phyloP scores from a whole-genome alignment of 2,888 invertebrate species.

The Tanypteryx hageni region DNA sequence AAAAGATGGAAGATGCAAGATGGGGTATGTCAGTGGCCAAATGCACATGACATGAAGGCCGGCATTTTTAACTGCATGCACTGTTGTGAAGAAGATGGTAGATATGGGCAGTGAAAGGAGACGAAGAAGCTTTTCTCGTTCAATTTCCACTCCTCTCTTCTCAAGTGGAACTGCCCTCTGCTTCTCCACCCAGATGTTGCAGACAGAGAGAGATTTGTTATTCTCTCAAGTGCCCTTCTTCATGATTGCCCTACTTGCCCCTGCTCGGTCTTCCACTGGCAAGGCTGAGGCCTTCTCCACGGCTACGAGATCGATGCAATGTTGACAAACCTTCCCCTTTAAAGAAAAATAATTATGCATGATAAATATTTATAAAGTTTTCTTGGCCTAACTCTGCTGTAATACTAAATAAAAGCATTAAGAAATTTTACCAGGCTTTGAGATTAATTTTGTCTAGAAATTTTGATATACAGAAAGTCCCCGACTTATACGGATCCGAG shows the following conservation, averaged over 20 bases:
- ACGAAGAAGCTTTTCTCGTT: not conserved
- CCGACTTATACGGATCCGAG: too few species aligned
- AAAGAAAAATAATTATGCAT: slow-evolving; percentile 48
- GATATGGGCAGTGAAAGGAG: slow-evolving; percentile 37
- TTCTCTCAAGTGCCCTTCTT: slow-evolving; percentile 10
- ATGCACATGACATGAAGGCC: slow-evolving; percentile 48
- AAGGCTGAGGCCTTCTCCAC: slow-evolving; percentile 87
- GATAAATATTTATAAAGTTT: not conserved
- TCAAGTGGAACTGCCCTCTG: not conserved
- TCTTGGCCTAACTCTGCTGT: not conserved
- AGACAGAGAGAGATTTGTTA: slow-evolving; percentile 11
- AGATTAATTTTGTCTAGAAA: slow-evolving; percentile 59
- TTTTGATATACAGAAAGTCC: slow-evolving; percentile 66
- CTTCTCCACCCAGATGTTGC: slow-evolving; percentile 12
- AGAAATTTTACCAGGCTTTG: not conserved
- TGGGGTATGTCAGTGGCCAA: not conserved
- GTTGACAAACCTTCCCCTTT: slow-evolving; percentile 80
- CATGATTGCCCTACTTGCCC: slow-evolving; percentile 49
- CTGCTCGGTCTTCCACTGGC: slow-evolving; percentile 78
- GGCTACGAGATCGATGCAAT: slow-evolving; percentile 87
- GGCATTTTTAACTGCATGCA: slow-evolving; percentile 39
- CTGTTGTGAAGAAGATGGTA: slow-evolving; percentile 44
- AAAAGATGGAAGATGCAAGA: slow-evolving; percentile 53
- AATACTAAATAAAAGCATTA: not conserved
- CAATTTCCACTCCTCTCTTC: slow-evolving; percentile 16